These are phyloP conservation scores for Leucophenga maculata DNA, from an alignment of 2,888 invertebrate species.

Conservation along the genomic window DNA sequence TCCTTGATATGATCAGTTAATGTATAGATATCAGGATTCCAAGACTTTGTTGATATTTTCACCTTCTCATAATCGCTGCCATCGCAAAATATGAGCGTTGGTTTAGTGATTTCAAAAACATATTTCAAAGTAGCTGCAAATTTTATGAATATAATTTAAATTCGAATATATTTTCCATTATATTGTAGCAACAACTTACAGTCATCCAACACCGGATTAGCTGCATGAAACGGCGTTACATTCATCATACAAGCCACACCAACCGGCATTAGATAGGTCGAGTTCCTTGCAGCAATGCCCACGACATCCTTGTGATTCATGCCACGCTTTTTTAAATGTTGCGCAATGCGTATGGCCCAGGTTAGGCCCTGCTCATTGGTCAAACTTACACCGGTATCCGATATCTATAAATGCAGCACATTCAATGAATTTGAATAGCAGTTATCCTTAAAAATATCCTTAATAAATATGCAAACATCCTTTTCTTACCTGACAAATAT, in stretches of 20 bases:
- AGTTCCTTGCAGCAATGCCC: slow-evolving; percentile 60
- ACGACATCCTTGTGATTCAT: slow-evolving; percentile 59
- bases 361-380: slow-evolving; percentile 54
- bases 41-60: slow-evolving; percentile 41
- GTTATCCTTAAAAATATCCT: neutral
- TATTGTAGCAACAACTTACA: slow-evolving; percentile 34
- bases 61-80: slow-evolving; percentile 48
- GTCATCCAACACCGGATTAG: slow-evolving; percentile 55
- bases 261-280: slow-evolving; percentile 56
- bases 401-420: slow-evolving; percentile 19
- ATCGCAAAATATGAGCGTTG: slow-evolving; percentile 54
- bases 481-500: slow-evolving; percentile 51
- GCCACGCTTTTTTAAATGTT: slow-evolving; percentile 54
- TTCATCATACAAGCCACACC: slow-evolving; percentile 59
- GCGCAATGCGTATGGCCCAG: slow-evolving; percentile 59
- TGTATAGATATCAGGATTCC: slow-evolving; percentile 52
- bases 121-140: slow-evolving; percentile 44
- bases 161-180: neutral
- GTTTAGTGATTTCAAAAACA: slow-evolving; percentile 50
- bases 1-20: slow-evolving; percentile 44
- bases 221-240: slow-evolving; percentile 55
- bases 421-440: neutral
- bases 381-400: slow-evolving; percentile 49
- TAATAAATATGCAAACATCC: neutral
- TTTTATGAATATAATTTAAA: neutral